A percentile compares a stretch with the other conserved stretches of the same genome.
Conservation (phyloP, 2,888 invertebrate species). For the Drosophila pseudotakahashii region DNA sequence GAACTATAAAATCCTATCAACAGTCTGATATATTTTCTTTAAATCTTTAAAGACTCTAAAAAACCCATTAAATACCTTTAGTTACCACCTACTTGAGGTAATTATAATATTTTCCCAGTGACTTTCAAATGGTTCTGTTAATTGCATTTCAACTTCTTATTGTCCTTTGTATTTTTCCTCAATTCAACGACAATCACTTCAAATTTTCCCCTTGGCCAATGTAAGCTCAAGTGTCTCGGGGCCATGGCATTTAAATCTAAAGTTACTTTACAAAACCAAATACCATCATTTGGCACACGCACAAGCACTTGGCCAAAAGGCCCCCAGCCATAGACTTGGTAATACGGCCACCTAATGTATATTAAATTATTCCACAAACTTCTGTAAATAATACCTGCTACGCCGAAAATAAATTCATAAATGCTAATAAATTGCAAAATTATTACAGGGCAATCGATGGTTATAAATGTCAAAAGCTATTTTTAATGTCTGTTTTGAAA, state of each 20-base stretch:
- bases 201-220: background rate
- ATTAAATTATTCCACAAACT: slow-evolving; percentile 3
- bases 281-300: slow-evolving; percentile 1
- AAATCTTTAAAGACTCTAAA: too few species aligned
- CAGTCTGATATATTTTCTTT: too few species aligned
- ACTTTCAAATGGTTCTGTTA: background rate
- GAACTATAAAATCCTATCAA: too few species aligned
- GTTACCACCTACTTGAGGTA: too few species aligned
- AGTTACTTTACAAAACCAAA: slow-evolving; percentile 4
- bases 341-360: background rate
- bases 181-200: background rate
- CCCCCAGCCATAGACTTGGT: background rate
- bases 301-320: background rate
- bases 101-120: too few species aligned
- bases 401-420: slow-evolving; percentile 11
- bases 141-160: background rate
- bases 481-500: slow-evolving; percentile 1
- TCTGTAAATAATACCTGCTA: slow-evolving; percentile 1
- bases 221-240: background rate
- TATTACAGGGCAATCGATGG: slow-evolving; percentile 13
- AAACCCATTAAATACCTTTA: too few species aligned
- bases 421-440: slow-evolving; percentile 18
- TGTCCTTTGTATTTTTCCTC: background rate
- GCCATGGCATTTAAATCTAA: slow-evolving; percentile 1
- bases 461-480: slow-evolving; percentile 16